Percentiles rank a stretch among this genome's conserved stretches.
These are phyloP conservation scores for Epicauta chinensis DNA, from an alignment of 1,140 invertebrate genomes.

Conservation along the genomic window DNA sequence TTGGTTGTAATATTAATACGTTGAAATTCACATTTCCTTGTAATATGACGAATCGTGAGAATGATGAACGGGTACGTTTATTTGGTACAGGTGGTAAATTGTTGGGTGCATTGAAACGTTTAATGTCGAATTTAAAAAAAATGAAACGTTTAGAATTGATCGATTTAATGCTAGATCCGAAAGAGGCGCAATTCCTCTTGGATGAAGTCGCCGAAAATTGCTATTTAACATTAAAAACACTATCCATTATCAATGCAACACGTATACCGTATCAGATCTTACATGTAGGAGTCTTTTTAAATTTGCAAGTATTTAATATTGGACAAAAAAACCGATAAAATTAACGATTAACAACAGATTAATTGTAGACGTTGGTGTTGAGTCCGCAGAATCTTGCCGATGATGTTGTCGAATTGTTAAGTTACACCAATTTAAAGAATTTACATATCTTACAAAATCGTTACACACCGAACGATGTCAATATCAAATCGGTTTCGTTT, in stretches of 20 bases:
- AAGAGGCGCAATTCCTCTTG: slow-evolving; percentile 62
- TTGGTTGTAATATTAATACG: slow-evolving; percentile 54
- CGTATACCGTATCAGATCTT: slow-evolving; percentile 66
- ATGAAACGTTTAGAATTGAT: slow-evolving; percentile 63
- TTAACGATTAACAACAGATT: slow-evolving; percentile 6
- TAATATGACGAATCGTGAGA: slow-evolving; percentile 58
- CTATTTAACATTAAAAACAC: slow-evolving; percentile 54
- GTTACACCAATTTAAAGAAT: slow-evolving; percentile 60
- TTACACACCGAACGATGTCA: slow-evolving; percentile 53
- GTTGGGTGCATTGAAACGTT: slow-evolving; percentile 59
- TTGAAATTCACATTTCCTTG: slow-evolving; percentile 76
- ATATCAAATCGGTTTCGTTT: slow-evolving; percentile 43
- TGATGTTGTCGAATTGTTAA: slow-evolving; percentile 63
- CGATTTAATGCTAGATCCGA: slow-evolving; percentile 68
- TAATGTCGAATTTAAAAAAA: slow-evolving; percentile 62
- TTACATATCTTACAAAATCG: slow-evolving; percentile 74
- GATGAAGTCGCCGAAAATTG: slow-evolving; percentile 67
- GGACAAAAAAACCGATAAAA: background rate
- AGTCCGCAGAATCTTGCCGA: slow-evolving; percentile 78
- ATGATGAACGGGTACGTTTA: slow-evolving; percentile 53
- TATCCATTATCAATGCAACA: slow-evolving; percentile 71
- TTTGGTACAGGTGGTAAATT: slow-evolving; percentile 75
- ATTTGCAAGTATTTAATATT: slow-evolving; percentile 52
- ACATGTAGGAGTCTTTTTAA: slow-evolving; percentile 71
- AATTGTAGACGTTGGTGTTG: slow-evolving; percentile 59